Conservation (phyloP, 2,113 vertebrate species). For the Chlamydotis undulata region DNA sequence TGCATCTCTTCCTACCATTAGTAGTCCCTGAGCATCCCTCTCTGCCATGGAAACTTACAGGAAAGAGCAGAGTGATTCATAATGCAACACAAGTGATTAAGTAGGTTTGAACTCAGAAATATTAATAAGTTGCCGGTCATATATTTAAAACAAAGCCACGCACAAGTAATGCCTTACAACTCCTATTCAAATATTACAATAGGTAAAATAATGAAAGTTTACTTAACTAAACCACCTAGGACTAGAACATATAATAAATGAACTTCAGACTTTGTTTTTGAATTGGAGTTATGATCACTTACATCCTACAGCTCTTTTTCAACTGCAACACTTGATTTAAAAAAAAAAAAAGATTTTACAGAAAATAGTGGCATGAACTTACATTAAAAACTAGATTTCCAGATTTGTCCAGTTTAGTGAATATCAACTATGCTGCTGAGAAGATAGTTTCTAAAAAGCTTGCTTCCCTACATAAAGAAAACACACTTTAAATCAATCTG, state of each 20-base stretch:
- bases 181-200: slow-evolving; percentile 38
- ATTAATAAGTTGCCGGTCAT: slow-evolving; percentile 52
- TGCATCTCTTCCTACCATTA: slow-evolving; percentile 18
- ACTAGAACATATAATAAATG: neutral
- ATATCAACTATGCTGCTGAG: neutral
- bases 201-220: slow-evolving; percentile 10
- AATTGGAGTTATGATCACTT: neutral
- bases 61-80: slow-evolving; percentile 52
- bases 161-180: slow-evolving; percentile 26
- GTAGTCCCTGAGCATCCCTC: slow-evolving; percentile 29
- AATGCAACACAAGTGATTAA: slow-evolving; percentile 52
- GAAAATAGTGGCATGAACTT: neutral
- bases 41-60: slow-evolving; percentile 39
- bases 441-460: neutral
- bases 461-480: neutral
- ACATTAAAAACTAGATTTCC: neutral
- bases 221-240: neutral
- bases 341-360: neutral
- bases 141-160: slow-evolving; percentile 55
- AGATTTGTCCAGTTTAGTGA: neutral
- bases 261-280: neutral
- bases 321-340: neutral
- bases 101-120: slow-evolving; percentile 39
- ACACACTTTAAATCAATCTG: neutral
- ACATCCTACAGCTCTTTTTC: neutral